phyloP scores from a whole-genome alignment of 2,113 vertebrate genomes.

The Nothobranchius kuhntae region DNA sequence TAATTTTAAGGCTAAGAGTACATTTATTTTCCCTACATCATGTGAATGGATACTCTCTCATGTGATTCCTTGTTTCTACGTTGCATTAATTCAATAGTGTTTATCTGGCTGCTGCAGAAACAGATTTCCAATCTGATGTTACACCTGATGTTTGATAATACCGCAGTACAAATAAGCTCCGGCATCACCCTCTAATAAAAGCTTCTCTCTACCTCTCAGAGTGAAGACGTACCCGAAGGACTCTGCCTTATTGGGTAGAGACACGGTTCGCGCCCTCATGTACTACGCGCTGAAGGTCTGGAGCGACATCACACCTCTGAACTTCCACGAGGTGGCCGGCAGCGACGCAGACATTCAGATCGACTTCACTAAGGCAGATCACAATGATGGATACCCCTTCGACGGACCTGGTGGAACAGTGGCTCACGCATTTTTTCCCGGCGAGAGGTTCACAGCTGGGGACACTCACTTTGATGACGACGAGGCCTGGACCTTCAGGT shows the following conservation, averaged over 20 bases:
- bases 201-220: conserved; percentile 64
- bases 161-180: too few species aligned
- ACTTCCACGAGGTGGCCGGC: conserved; percentile 96
- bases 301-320: conserved; percentile 92
- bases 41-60: too few species aligned
- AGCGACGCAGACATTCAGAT: conserved; percentile 93
- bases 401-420: conserved; percentile 93
- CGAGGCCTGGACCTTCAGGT: conserved; percentile 94
- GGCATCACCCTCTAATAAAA: too few species aligned
- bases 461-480: conserved; percentile 96
- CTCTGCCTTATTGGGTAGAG: conserved; percentile 84
- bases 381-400: conserved; percentile 92
- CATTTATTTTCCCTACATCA: too few species aligned
- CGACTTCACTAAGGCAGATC: conserved; percentile 93
- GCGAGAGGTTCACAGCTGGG: conserved; percentile 87
- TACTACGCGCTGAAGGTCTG: conserved; percentile 96
- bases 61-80: too few species aligned
- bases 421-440: conserved; percentile 93
- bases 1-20: background rate
- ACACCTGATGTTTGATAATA: too few species aligned
- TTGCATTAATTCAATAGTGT: too few species aligned
- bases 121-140: too few species aligned
- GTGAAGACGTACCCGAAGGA: conserved; percentile 91
- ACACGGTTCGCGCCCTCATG: conserved; percentile 94
- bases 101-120: too few species aligned